Base-by-base conservation (phyloP, 92 coral and sea anemone species). In the Parazoanthus swiftii region DNA sequence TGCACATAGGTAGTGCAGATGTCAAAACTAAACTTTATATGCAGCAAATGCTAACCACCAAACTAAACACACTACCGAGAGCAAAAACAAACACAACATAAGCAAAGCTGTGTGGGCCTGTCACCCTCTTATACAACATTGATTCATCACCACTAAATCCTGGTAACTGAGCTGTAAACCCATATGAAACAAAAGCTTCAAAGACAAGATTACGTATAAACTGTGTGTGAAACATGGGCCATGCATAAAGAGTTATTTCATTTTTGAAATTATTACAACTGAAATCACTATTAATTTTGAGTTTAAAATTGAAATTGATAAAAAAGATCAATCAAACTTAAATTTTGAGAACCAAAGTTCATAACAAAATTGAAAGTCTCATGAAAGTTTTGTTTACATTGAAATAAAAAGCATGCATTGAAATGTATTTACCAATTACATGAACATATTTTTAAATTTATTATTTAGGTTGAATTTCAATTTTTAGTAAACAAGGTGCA, bases 31-130 rank as follows among this genome's bases (percentile, higher is more conserved):
- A 73, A 73, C 77, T 73, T 73, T 73, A 73, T 73, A 73, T 73
- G 77, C 77, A 73, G 77, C 6, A 73, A 73, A 73, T 73, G 77
- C 77, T 73, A 73, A 73, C 77, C 77, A 73, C 77, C 77, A 73
- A 73, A 73, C 77, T 73, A n/a, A n/a, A 73, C 77, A 73, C 77
- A 73, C 77, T 73, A 73, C 77, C 6, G 77, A 73, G 77, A 73
- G 77, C 77, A 73, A 73, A 73, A 73, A 73, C 4, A 73, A 73
- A 73, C 77, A 73, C 77, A 73, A 73, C 77, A 73, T 73, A 73
- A 73, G 77, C 77, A 73, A 73, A 73, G 77, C 77, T 73, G 77
- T 73, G 77, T 73, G 77, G 77, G 77, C 77, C 77, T 73, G 77
- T 73, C 77, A 73, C 77, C 77, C 77, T 73, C 77, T 73, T 73